Evolutionary conservation across 2,888 invertebrate genomes (phyloP).

Genomic region (Sepioteuthis lessoniana): DNA sequence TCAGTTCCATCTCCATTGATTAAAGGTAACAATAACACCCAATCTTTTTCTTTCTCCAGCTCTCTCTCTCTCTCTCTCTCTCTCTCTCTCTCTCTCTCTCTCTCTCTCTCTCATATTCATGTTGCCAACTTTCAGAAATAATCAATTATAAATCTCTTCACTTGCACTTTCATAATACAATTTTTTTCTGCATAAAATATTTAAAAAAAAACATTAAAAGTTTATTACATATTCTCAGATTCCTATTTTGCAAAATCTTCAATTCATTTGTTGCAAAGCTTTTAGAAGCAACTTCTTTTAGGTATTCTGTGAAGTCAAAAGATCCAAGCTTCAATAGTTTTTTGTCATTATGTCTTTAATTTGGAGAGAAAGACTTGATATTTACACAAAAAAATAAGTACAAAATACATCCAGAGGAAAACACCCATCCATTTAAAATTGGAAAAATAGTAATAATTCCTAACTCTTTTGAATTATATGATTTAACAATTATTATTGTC

Average conservation of each 20-base stretch:
- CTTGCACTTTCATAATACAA: not conserved
- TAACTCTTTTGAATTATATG: not conserved
- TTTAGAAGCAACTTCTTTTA: not conserved
- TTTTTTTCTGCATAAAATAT: not conserved
- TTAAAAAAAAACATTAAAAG: constrained; percentile 14
- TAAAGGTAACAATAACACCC: too few species aligned
- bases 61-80: too few species aligned
- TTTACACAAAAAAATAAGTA: not conserved
- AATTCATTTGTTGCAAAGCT: not conserved
- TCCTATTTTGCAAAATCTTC: not conserved
- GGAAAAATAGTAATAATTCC: not conserved
- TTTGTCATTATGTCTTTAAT: not conserved
- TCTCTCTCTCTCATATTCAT: not conserved
- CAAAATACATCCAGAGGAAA: not conserved
- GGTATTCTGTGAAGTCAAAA: not conserved
- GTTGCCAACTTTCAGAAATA: not conserved
- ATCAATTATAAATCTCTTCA: not conserved
- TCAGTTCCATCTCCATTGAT: too few species aligned
- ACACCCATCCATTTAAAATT: not conserved
- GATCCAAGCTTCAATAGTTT: not conserved
- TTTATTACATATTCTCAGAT: not conserved
- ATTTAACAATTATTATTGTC: not conserved
- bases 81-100: not conserved
- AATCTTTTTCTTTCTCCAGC: not conserved
- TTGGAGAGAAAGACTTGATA: not conserved